Base-by-base conservation (phyloP, 2,113 vertebrate genomes). In the Emydocephalus ijimae region DNA sequence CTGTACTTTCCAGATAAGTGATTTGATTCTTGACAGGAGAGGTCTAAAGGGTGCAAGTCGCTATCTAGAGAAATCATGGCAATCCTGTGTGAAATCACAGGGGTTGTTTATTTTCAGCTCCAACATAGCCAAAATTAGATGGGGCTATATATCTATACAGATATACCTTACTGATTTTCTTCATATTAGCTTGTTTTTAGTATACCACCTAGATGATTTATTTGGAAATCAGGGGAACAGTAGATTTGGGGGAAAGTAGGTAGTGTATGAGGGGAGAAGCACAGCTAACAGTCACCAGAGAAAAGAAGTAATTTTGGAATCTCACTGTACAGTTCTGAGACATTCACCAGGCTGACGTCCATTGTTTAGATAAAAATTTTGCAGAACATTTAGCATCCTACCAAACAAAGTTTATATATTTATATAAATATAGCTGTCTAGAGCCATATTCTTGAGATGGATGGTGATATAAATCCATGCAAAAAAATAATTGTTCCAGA, bases 281-380 rank as follows among this genome's bases (percentile, higher is more conserved):
- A 6, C 29, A 18, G n/a, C 24, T 57, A 29, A 43, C 54, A 86
- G 24, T 6, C 15, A 39, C 9, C 11, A 56, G 52, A 74, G 64
- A 26, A 43, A 29, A 74, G 14, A 57, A 10, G 24, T 98, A 93
- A 98, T 97, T 11, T 43, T 99, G 98, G 97, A 99, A 61, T 11
- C 90, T 34, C 26, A 48, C 61, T 11, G 92, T 88, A 61, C 91
- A 93, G 34, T 90, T 18, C 50, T 91, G 85, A 89, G 89, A 88
- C 55, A 91, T 64, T 21, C 56, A 0, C 34, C 20, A 6, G 15
- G 12, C 20, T 55, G 54, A 14, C 23, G 55, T 43, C 18, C 9
- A 56, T 20, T 85, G n/a, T 43, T 85, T 45, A 85, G 3, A 43
- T 7, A 86, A 61, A 39, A 12, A 48, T 15, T 48, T 61, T 18